These are phyloP conservation scores for Teleogryllus occipitalis DNA, from an alignment of 1,140 invertebrate genomes.

Conservation along the genomic window DNA sequence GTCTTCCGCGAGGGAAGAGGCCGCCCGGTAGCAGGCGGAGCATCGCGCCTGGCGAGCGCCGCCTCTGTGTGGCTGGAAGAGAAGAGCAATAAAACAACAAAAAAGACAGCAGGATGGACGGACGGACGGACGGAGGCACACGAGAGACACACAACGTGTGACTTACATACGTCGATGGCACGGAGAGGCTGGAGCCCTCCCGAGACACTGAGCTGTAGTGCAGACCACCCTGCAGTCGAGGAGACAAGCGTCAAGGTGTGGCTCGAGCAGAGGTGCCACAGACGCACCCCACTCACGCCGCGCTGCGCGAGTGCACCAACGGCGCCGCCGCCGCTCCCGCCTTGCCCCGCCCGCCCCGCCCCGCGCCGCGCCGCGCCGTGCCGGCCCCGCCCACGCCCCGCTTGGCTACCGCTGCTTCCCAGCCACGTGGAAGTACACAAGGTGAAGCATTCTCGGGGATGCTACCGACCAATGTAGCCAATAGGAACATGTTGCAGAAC, in stretches of 20 bases:
- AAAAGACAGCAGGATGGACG: constrained; percentile 20
- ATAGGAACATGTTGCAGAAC: too few relatives aligned
- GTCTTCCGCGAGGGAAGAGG: too few relatives aligned
- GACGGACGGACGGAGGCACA: constrained; percentile 12
- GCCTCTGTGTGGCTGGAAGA: constrained; percentile 9
- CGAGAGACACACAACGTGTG: constrained; percentile 16
- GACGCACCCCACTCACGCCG: not conserved
- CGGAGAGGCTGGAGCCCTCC: constrained; percentile 63
- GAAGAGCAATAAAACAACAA: constrained; percentile 15
- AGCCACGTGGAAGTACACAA: too few relatives aligned
- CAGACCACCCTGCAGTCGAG: constrained; percentile 22
- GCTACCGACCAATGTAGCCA: too few relatives aligned
- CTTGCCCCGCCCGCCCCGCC: too few relatives aligned
- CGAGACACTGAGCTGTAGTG: constrained; percentile 43
- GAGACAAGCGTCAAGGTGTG: not conserved
- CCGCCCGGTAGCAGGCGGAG: not conserved
- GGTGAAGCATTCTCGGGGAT: too few relatives aligned
- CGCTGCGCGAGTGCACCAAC: too few relatives aligned
- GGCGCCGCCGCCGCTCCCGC: too few relatives aligned
- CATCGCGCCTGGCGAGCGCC: not conserved
- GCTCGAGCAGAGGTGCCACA: not conserved
- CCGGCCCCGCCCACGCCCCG: too few relatives aligned
- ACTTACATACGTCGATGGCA: constrained; percentile 57
- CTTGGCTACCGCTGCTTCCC: too few relatives aligned
- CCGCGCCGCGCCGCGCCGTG: too few relatives aligned